Conservation (phyloP, 1,140 invertebrate genomes). For the Chironomus tepperi region DNA sequence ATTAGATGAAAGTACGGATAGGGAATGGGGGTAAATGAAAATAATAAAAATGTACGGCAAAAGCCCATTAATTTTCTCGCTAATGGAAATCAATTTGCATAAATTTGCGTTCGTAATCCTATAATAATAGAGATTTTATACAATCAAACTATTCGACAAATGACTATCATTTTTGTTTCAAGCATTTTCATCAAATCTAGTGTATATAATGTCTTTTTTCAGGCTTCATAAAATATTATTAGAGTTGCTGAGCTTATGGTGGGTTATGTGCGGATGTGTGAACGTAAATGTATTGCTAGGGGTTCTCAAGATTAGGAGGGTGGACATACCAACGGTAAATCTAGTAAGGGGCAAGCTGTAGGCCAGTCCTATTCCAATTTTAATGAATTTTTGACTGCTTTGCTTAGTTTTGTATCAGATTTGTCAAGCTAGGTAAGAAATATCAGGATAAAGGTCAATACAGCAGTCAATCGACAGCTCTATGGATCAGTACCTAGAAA, state of each 20-base stretch:
- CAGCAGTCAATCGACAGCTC: no score
- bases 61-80: conserved; percentile 17
- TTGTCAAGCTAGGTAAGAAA: no score
- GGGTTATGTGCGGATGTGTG: neutral
- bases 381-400: no score
- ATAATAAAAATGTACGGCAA: neutral
- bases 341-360: no score
- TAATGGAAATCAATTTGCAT: conserved; percentile 22
- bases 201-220: neutral
- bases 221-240: neutral
- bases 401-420: no score
- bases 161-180: neutral
- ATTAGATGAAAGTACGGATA: no score
- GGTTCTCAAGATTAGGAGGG: no score
- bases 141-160: neutral
- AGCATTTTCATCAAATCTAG: neutral
- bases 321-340: no score
- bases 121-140: conserved; percentile 18
- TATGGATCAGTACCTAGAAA: no score
- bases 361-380: no score
- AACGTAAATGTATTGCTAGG: neutral
- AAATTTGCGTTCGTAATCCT: conserved; percentile 12
- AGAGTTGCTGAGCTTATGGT: no score
- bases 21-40: neutral
- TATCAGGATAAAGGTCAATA: no score